Conservation (phyloP, 2,113 vertebrate genomes). For the Protobothrops mucrosquamatus region DNA sequence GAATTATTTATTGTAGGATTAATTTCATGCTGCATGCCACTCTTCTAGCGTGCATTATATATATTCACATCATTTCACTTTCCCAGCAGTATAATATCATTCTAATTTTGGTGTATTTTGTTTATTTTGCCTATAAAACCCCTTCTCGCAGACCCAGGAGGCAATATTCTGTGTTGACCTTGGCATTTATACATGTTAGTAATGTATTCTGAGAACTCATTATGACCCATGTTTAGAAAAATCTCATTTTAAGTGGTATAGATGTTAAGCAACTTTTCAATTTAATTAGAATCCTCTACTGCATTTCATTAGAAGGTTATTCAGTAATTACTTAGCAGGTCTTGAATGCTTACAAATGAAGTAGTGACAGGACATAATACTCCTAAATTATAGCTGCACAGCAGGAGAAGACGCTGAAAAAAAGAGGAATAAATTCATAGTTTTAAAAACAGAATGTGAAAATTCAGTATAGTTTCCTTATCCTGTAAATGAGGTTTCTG, state of each 20-base stretch:
- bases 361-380: constrained; percentile 68
- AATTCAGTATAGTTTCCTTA: not conserved
- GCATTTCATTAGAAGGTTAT: constrained; percentile 76
- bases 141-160: constrained; percentile 35
- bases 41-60: constrained; percentile 2
- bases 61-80: not conserved
- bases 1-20: not conserved
- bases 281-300: constrained; percentile 67
- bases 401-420: constrained; percentile 60
- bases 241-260: constrained; percentile 62
- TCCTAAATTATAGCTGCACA: constrained; percentile 61
- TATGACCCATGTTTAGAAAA: constrained; percentile 56
- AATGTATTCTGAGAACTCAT: constrained; percentile 65
- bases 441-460: constrained; percentile 52
- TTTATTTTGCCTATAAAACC: constrained; percentile 56
- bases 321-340: constrained; percentile 68
- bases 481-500: not conserved
- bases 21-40: not conserved
- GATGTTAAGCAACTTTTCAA: constrained; percentile 67
- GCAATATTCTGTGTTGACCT: constrained; percentile 43
- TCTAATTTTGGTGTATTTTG: constrained; percentile 33
- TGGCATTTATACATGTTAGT: constrained; percentile 39
- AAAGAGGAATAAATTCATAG: constrained; percentile 51
- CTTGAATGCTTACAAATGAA: constrained; percentile 65
- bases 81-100: constrained; percentile 20